These are phyloP conservation scores for Lophochroa leadbeateri DNA, from an alignment of 2,113 vertebrate species.

Conservation along the genomic window DNA sequence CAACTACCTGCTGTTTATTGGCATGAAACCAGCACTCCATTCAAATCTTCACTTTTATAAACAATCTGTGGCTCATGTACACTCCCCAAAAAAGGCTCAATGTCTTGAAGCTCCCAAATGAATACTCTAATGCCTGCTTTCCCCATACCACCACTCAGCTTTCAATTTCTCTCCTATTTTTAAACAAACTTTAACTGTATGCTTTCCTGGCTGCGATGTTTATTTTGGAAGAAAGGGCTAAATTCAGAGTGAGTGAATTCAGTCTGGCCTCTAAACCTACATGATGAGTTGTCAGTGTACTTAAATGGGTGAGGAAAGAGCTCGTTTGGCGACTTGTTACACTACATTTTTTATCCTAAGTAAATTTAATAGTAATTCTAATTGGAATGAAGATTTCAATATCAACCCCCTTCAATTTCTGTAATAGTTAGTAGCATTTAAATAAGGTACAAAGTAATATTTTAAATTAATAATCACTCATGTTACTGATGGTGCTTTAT, in stretches of 20 bases:
- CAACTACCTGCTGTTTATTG: neutral
- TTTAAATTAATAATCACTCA: neutral
- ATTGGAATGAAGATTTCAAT: neutral
- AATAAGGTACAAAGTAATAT: neutral
- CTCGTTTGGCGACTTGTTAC: neutral
- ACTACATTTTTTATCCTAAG: neutral
- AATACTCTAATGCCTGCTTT: neutral
- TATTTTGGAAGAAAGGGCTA: neutral
- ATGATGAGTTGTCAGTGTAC: rapidly evolving
- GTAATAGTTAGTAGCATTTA: neutral
- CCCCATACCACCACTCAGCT: neutral
- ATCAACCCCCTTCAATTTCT: neutral
- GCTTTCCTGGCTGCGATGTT: neutral
- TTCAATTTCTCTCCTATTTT: neutral
- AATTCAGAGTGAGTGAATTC: neutral
- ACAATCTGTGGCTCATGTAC: neutral
- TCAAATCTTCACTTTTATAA: neutral
- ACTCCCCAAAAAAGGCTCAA: neutral
- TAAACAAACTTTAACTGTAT: neutral
- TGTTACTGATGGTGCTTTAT: neutral
- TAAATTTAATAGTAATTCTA: neutral
- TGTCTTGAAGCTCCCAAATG: neutral
- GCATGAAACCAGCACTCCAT: neutral
- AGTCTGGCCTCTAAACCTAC: neutral
- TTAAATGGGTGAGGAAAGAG: neutral